These are phyloP conservation scores for Eupithecia pulchellata DNA, from an alignment of 2,888 invertebrate genomes.

Conservation along the genomic window DNA sequence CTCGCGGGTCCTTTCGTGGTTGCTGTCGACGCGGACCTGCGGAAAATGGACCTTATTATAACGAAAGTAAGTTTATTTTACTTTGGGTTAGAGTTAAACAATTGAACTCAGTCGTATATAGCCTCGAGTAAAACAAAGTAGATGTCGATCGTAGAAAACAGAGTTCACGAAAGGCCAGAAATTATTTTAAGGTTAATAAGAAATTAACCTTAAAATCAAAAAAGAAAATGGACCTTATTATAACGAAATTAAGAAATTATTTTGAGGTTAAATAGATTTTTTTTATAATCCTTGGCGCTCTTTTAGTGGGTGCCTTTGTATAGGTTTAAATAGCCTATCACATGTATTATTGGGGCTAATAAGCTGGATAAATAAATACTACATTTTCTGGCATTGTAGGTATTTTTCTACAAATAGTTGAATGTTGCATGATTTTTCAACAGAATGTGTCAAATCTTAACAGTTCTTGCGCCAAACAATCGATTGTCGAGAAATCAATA, in stretches of 20 bases:
- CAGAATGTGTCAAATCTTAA: background rate
- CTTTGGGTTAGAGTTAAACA: background rate
- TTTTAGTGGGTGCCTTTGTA: background rate
- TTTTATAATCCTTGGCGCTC: background rate
- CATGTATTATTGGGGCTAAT: no score
- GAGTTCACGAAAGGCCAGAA: no score
- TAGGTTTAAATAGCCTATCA: no score
- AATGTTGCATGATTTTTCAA: background rate
- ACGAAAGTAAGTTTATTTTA: slow-evolving; percentile 10
- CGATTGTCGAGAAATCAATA: no score
- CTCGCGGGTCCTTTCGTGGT: slow-evolving; percentile 93
- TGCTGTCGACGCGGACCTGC: slow-evolving; percentile 93
- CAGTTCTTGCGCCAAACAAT: background rate
- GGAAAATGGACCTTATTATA: slow-evolving; percentile 39
- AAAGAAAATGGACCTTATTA: no score
- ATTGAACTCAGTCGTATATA: background rate
- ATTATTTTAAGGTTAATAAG: no score
- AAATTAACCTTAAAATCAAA: no score
- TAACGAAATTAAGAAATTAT: no score
- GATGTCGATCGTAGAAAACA: background rate
- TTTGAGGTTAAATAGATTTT: no score
- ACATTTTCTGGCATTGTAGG: no score
- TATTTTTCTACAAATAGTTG: background rate
- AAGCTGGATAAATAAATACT: no score
- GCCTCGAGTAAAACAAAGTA: background rate